Base-by-base conservation (phyloP, 2,888 invertebrate genomes). In the Oxyscelio sp. region DNA sequence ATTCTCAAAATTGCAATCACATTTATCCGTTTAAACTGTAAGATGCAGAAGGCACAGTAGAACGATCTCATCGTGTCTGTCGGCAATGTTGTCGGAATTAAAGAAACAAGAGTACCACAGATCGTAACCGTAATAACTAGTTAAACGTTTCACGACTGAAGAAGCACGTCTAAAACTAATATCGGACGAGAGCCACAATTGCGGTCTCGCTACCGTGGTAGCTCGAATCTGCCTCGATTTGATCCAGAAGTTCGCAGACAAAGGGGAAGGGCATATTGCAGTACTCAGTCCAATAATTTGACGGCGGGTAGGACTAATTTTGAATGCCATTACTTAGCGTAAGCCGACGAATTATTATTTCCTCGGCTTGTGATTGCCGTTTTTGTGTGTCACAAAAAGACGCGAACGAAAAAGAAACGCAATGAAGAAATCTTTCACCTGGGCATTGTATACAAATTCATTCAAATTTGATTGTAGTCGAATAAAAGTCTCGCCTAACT, bases 291-390 rank as follows among this genome's bases (percentile, higher is more conserved):
- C 90, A 92, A 93, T 92, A 92, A 92, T 93, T 93, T 90, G 88
- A 87, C 91, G 74, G 90, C 89, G 84, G 87, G 89, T 88, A 91
- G 92, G 92, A 92, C 93, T 93, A 94, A 94, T 94, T 94, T 94
- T 94, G 93, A 94, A 93, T 93, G 93, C 93, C 94, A 94, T 94
- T 94, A 94, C 92, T 93, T 92, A 92, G 90, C 91, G 89, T 90
- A 92, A 87, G 91, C 92, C 94, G 93, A 87, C 89, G 80, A 68
- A 71, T 87, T 52, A 75, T 83, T 78, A 59, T 83, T 85, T 66
- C 75, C 45, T 71, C 13, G 59, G 43, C 6, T 52, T 27, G 22
- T 65, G 66, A 71, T 75, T 70, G 66, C 66, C 43, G 45, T 71
- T 80, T 75, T 63, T 21, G 58, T 45, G 34, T 50, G 61, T 63